A percentile compares a stretch with the other conserved stretches of the same genome.
Evolutionary conservation across 2,113 vertebrate species (phyloP).

Genomic region (Lathamus discolor): DNA sequence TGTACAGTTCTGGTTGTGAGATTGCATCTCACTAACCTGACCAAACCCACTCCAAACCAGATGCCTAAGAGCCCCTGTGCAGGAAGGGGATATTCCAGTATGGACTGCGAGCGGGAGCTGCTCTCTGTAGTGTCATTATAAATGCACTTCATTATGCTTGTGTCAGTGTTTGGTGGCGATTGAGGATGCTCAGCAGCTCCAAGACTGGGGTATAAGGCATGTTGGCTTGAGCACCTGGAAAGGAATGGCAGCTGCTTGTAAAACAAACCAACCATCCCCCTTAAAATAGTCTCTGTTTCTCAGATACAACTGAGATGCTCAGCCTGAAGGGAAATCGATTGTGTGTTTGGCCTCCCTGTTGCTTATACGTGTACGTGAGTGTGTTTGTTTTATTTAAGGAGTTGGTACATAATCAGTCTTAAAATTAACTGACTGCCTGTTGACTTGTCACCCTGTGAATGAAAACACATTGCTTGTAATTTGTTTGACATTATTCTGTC

Average conservation of each 20-base stretch:
- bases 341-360: conserved; percentile 45
- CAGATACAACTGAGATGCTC: background rate
- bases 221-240: background rate
- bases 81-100: background rate
- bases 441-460: conserved; percentile 73
- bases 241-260: background rate
- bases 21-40: background rate
- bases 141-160: background rate
- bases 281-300: background rate
- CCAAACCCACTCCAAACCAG: background rate
- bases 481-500: conserved; percentile 65
- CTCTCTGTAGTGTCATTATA: accelerated
- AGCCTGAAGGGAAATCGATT: conserved; percentile 15
- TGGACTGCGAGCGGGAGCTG: background rate
- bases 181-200: background rate
- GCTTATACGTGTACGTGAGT: background rate
- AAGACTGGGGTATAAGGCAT: background rate
- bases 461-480: conserved; percentile 68
- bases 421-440: conserved; percentile 64
- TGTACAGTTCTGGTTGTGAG: background rate
- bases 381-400: conserved; percentile 61
- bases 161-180: background rate
- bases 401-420: conserved; percentile 56
- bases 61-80: background rate
- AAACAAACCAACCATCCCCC: background rate